Percentiles rank a stretch among this genome's conserved stretches.
phyloP scores from a whole-genome alignment of 2,797 vertebrate genomes.

The Oreonectes daqikongensis region DNA sequence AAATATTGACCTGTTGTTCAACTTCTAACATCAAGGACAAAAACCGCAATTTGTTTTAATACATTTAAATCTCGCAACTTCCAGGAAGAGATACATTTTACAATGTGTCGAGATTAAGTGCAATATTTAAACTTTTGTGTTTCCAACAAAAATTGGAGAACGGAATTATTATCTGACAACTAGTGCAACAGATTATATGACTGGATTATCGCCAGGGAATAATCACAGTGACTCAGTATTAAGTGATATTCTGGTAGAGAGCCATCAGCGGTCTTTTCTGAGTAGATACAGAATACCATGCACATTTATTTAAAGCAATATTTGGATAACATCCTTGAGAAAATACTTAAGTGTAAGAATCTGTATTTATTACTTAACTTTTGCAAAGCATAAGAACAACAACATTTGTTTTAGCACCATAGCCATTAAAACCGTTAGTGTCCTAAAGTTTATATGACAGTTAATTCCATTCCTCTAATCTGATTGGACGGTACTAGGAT shows the following conservation, averaged over 20 bases:
- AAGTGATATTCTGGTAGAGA: slow-evolving; percentile 43
- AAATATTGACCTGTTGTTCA: slow-evolving; percentile 35
- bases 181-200: slow-evolving; percentile 45
- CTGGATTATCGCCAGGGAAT: slow-evolving; percentile 39
- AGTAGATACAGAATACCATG: slow-evolving; percentile 34
- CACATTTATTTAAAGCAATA: slow-evolving; percentile 24
- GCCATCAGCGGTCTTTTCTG: slow-evolving; percentile 14
- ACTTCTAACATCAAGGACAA: background rate
- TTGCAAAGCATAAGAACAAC: slow-evolving; percentile 23
- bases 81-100: slow-evolving; percentile 27
- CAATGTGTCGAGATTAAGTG: slow-evolving; percentile 40
- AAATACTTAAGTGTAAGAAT: slow-evolving; percentile 10
- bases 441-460: background rate
- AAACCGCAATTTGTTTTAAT: background rate
- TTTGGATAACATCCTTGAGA: slow-evolving; percentile 33
- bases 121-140: slow-evolving; percentile 44
- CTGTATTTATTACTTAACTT: slow-evolving; percentile 38
- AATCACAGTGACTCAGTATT: slow-evolving; percentile 49
- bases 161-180: slow-evolving; percentile 29
- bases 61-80: slow-evolving; percentile 27
- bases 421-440: slow-evolving; percentile 10
- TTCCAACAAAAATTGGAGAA: slow-evolving; percentile 45
- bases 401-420: slow-evolving; percentile 26
- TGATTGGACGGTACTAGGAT: background rate
- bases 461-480: background rate